These are phyloP conservation scores for Leptinotarsa undecemlineata DNA, from an alignment of 1,140 invertebrate genomes.

Conservation along the genomic window DNA sequence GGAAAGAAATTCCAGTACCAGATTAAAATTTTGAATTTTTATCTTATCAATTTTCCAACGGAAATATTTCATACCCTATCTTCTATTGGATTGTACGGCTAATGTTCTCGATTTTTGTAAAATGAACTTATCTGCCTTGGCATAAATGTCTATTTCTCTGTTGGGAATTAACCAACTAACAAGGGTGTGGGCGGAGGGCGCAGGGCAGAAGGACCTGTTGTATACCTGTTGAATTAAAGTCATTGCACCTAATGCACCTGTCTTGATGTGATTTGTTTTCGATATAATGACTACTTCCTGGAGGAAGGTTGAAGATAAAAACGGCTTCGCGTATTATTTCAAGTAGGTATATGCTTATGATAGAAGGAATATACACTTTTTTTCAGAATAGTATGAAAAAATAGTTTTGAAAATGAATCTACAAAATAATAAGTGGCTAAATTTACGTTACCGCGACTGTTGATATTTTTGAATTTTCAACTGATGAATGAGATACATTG, in stretches of 20 bases:
- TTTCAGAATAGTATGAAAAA: neutral
- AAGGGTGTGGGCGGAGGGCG: neutral
- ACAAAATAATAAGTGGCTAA: neutral
- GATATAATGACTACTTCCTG: slow-evolving; percentile 33
- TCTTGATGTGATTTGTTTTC: neutral
- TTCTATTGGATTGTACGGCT: no score
- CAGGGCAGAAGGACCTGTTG: slow-evolving; percentile 12
- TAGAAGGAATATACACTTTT: slow-evolving; percentile 7
- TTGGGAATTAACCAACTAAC: neutral
- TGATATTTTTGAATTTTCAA: neutral
- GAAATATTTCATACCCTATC: no score
- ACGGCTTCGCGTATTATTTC: slow-evolving; percentile 62
- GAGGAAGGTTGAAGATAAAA: slow-evolving; percentile 60
- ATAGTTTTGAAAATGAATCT: neutral
- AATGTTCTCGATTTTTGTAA: no score
- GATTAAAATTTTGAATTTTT: no score
- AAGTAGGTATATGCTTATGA: slow-evolving; percentile 53
- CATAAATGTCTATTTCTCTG: no score
- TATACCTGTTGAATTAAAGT: slow-evolving; percentile 12
- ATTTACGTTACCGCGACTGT: neutral
- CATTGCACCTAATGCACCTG: slow-evolving; percentile 12
- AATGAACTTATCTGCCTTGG: no score
- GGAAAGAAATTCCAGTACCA: no score
- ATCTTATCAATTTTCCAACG: no score
- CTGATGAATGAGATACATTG: neutral